Conservation (phyloP, 2,113 vertebrate species). For the Gymnocephalus cernua region DNA sequence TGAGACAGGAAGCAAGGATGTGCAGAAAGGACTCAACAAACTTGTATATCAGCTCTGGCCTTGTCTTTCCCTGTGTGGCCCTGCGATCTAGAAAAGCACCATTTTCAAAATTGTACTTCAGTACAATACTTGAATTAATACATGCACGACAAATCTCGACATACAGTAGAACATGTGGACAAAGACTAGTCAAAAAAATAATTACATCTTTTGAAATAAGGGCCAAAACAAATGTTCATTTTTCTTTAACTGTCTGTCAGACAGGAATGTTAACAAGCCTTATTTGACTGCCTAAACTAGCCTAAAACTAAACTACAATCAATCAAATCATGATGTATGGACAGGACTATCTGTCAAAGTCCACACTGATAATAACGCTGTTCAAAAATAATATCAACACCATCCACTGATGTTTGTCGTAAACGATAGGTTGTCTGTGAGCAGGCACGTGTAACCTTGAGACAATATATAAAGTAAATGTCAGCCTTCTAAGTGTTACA, state of each 20-base stretch:
- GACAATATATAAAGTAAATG: constrained; percentile 1
- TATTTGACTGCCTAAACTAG: not conserved
- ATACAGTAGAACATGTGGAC: not conserved
- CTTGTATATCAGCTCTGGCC: constrained; percentile 14
- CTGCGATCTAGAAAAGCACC: not conserved
- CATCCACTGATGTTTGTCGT: not conserved
- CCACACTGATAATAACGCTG: constrained; percentile 3
- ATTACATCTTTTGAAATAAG: not conserved
- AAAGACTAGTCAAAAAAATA: not conserved
- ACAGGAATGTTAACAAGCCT: constrained; percentile 6
- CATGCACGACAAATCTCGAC: not conserved
- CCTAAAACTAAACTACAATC: constrained; percentile 23
- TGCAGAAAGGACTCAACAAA: not conserved
- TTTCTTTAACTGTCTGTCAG: not conserved
- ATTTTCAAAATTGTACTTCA: not conserved
- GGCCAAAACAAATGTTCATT: not conserved
- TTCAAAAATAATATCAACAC: constrained; percentile 4
- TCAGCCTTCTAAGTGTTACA: not conserved
- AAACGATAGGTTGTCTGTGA: constrained; percentile 23
- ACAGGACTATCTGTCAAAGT: constrained; percentile 9
- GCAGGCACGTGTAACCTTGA: not conserved
- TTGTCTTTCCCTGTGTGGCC: not conserved
- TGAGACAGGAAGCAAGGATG: constrained; percentile 42
- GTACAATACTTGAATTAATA: not conserved
- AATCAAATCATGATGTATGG: not conserved